Conservation (phyloP, 1,140 invertebrate species). For the Drosophila carrolli region DNA sequence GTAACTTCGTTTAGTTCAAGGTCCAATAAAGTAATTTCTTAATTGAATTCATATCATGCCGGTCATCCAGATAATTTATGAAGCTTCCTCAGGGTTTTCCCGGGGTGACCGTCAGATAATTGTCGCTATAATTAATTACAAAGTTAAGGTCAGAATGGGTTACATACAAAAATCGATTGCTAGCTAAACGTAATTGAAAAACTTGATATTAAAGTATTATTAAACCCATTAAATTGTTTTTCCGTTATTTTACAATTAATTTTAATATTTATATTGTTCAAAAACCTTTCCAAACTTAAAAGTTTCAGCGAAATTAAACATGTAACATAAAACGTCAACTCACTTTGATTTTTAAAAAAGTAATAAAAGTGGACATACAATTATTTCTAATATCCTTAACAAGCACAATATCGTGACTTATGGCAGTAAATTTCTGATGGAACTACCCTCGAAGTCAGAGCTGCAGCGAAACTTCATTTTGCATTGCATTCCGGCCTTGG, state of each 20-base stretch:
- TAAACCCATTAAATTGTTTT: no score
- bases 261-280: no score
- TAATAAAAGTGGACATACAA: not conserved
- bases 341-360: not conserved
- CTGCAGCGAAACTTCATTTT: slow-evolving; percentile 34
- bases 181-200: not conserved
- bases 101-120: slow-evolving; percentile 1
- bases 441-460: slow-evolving; percentile 18
- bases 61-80: slow-evolving; percentile 21
- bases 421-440: slow-evolving; percentile 15
- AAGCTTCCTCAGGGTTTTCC: not conserved
- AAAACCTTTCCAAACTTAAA: not conserved
- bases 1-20: not conserved
- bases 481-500: slow-evolving; percentile 24
- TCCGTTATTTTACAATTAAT: no score
- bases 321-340: slow-evolving; percentile 1
- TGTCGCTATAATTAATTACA: slow-evolving; percentile 17
- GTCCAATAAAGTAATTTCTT: slow-evolving; percentile 21
- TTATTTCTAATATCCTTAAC: slow-evolving; percentile 8
- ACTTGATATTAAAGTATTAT: not conserved
- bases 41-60: slow-evolving; percentile 36
- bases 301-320: not conserved
- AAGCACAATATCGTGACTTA: slow-evolving; percentile 21
- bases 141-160: slow-evolving; percentile 1
- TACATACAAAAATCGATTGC: not conserved